Evolutionary conservation across 2,888 invertebrate species (phyloP).

Genomic region (Itoplectis maculator): DNA sequence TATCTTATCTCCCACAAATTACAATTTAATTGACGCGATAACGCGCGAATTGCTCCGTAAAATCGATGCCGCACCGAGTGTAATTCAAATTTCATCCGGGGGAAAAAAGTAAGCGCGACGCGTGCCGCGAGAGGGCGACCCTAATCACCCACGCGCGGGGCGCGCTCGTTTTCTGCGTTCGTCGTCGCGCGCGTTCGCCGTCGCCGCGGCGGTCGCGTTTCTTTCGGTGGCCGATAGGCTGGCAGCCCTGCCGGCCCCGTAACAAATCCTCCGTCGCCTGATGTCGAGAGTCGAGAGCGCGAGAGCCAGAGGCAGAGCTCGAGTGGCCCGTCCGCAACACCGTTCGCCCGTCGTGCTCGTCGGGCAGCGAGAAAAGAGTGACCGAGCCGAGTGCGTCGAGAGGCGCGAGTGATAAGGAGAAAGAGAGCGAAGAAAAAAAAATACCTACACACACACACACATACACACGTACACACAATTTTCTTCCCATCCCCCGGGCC

Average conservation of each 20-base stretch:
- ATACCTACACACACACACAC: too few species aligned
- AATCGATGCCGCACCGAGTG: neutral
- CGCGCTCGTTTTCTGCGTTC: too few species aligned
- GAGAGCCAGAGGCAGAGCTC: conserved; percentile 75
- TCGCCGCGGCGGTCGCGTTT: neutral
- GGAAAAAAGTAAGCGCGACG: neutral
- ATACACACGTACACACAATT: too few species aligned
- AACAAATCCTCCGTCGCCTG: conserved; percentile 74
- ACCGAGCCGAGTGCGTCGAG: conserved; percentile 57
- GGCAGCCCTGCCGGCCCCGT: conserved; percentile 76
- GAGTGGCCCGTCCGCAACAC: conserved; percentile 72
- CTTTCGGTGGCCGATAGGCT: conserved; percentile 52
- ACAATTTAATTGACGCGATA: neutral
- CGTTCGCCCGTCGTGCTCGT: conserved; percentile 74
- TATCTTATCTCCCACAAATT: neutral
- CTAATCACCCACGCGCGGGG: too few species aligned
- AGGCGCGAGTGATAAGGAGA: conserved; percentile 20
- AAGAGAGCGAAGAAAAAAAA: conserved; percentile 10
- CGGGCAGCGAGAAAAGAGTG: conserved; percentile 67
- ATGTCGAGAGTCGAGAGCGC: conserved; percentile 78
- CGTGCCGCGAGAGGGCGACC: conserved; percentile 37
- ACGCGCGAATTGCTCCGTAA: neutral
- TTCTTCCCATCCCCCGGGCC: neutral
- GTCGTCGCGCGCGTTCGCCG: conserved; percentile 22
- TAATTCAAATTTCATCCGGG: neutral